phyloP scores from a whole-genome alignment of 1,140 invertebrate genomes.

The Calycopis cecrops region DNA sequence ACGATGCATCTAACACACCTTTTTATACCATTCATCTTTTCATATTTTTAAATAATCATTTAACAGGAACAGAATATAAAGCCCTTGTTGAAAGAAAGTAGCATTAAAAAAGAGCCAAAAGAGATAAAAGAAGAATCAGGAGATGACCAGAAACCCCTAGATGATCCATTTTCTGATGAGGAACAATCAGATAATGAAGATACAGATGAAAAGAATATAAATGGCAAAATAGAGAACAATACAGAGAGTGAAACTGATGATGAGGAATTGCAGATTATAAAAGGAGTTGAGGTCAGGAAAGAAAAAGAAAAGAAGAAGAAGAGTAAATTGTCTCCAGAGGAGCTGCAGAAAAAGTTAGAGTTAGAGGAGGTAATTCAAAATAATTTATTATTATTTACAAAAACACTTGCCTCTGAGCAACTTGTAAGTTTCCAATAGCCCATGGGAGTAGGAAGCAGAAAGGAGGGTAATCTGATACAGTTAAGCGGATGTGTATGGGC shows the following conservation, averaged over 20 bases:
- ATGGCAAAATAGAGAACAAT: constrained; percentile 16
- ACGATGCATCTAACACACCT: no score
- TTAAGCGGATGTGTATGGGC: no score
- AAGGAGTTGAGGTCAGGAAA: constrained; percentile 38
- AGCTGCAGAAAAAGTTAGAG: constrained; percentile 60
- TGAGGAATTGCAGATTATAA: constrained; percentile 39
- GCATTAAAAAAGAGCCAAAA: constrained; percentile 22
- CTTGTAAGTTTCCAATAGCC: no score
- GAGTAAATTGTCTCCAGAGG: constrained; percentile 40
- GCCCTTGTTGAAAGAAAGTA: constrained; percentile 17
- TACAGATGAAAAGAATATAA: constrained; percentile 30
- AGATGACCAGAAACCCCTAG: background rate
- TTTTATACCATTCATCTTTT: no score
- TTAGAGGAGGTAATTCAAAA: constrained; percentile 70
- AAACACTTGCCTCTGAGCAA: no score
- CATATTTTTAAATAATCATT: constrained; percentile 9
- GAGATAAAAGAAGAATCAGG: constrained; percentile 18
- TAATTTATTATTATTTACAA: no score
- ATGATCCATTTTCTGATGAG: background rate
- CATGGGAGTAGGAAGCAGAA: no score
- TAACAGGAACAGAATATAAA: constrained; percentile 21
- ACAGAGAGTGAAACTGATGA: constrained; percentile 39
- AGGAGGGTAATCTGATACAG: no score
- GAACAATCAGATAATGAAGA: constrained; percentile 1
- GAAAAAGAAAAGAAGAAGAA: constrained; percentile 47